Evolutionary conservation across 2,113 vertebrate species (phyloP), one percentile per base, ranked within the genome.

Genomic region (Cheilinus undulatus): DNA sequence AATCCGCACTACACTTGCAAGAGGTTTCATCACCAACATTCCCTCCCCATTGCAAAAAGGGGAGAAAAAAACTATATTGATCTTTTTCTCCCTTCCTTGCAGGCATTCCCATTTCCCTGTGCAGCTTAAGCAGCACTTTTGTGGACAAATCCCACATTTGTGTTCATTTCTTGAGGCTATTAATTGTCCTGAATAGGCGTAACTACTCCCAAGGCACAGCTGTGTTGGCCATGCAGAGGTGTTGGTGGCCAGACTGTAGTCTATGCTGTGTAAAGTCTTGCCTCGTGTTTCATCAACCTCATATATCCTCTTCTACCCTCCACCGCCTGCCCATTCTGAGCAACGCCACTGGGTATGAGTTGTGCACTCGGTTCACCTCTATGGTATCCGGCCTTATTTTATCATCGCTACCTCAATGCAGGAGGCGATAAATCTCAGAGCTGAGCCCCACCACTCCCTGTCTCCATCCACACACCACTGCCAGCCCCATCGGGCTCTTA

Each of bases 281-380:
- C 92, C 88, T 84, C 40, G 23, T 83, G 89, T 93, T 94, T 92
- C 92, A 87, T 93, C 93, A 93, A 93, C 91, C 86, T 80, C 76
- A 69, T 80, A 83, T 76, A 76, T 83, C 83, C 88, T 76, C 78
- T 50, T 70, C 76, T 74, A 64, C 59, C 72, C 85, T 73, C 66
- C 59, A 24, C 48, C 34, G 76, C 76, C 78, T 75, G 71, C 82
- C 73, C 82, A 61, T 83, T 85, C 76, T 50, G 53, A 87, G 64
- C 64, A 65, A 68, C 30, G 79, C 86, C 86, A 87, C 86, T 83
- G 84, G 84, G 64, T 79, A 78, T 27, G 69, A 79, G 85, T 63
- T 52, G 62, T 64, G 80, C 71, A 73, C 70, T 79, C 49, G 22
- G 48, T 79, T 89, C 86, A 91, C 88, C 82, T 86, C 82, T 69